phyloP scores from a whole-genome alignment of 2,113 vertebrate genomes.

The Vidua chalybeata region DNA sequence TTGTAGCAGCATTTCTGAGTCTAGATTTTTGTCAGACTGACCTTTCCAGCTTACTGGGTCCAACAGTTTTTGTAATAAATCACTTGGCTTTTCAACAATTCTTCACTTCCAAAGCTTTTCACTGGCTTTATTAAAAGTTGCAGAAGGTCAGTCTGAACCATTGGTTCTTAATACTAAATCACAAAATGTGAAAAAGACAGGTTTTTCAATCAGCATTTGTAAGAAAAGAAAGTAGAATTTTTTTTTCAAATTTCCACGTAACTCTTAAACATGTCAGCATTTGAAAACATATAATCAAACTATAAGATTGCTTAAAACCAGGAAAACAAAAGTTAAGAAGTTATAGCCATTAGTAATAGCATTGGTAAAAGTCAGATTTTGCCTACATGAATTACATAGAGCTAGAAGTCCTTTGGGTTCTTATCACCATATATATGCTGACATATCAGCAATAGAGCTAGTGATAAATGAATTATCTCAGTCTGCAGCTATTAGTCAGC shows the following conservation, averaged over 20 bases:
- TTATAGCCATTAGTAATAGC: neutral
- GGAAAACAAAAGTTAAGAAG: neutral
- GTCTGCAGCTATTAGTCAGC: neutral
- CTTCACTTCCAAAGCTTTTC: neutral
- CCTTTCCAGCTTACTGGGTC: neutral
- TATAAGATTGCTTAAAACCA: neutral
- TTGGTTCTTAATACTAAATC: neutral
- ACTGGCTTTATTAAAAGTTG: neutral
- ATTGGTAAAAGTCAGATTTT: neutral
- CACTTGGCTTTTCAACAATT: neutral
- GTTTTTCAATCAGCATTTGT: neutral
- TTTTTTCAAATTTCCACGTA: neutral
- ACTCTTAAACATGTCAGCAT: neutral
- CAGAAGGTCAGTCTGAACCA: neutral
- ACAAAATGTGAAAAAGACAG: neutral
- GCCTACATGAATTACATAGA: neutral
- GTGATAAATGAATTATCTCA: neutral
- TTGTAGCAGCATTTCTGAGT: neutral
- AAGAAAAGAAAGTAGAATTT: neutral
- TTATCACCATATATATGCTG: neutral
- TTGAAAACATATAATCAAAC: neutral
- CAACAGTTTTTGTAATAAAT: neutral
- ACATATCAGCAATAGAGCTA: neutral
- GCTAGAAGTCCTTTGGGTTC: neutral
- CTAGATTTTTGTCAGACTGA: constrained; percentile 34